Percentiles rank a stretch among this genome's conserved stretches.
phyloP scores from a whole-genome alignment of 2,113 vertebrate species.

The Halichoeres trimaculatus region DNA sequence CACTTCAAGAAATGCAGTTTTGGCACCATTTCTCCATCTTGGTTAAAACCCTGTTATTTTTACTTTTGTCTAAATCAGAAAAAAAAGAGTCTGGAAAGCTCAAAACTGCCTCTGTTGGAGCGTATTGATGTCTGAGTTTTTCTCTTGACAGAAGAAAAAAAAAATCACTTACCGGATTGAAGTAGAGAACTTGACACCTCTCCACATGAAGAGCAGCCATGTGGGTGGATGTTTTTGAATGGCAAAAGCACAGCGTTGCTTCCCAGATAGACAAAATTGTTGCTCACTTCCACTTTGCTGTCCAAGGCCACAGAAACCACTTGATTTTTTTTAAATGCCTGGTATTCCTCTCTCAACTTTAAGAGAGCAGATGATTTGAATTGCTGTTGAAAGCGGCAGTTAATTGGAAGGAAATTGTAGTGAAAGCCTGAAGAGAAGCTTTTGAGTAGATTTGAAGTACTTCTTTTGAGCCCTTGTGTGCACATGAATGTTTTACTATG shows the following conservation, averaged over 20 bases:
- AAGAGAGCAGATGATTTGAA: slow-evolving; percentile 43
- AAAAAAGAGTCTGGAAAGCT: neutral
- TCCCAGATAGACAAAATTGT: slow-evolving; percentile 5
- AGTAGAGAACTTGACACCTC: neutral
- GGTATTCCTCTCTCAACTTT: slow-evolving; percentile 29
- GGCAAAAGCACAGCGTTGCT: slow-evolving; percentile 11
- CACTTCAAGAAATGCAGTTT: too few species aligned
- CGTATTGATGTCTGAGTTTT: neutral
- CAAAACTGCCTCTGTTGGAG: neutral
- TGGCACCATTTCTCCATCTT: too few species aligned
- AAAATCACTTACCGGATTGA: neutral
- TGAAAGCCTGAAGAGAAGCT: slow-evolving; percentile 6
- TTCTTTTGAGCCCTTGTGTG: slow-evolving; percentile 31
- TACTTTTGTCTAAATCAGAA: too few species aligned
- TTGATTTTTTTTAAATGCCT: slow-evolving; percentile 12
- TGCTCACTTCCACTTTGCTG: slow-evolving; percentile 10
- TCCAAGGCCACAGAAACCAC: slow-evolving; percentile 22
- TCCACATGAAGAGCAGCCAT: neutral
- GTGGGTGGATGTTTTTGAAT: slow-evolving; percentile 28
- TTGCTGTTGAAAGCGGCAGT: slow-evolving; percentile 46
- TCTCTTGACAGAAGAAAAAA: slow-evolving; percentile 2
- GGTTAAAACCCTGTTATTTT: too few species aligned
- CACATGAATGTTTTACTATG: slow-evolving; percentile 30
- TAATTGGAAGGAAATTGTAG: slow-evolving; percentile 18
- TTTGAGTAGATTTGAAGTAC: slow-evolving; percentile 17